These are phyloP conservation scores for Chaetops frenatus DNA, from an alignment of 2,113 vertebrate species.

Conservation along the genomic window DNA sequence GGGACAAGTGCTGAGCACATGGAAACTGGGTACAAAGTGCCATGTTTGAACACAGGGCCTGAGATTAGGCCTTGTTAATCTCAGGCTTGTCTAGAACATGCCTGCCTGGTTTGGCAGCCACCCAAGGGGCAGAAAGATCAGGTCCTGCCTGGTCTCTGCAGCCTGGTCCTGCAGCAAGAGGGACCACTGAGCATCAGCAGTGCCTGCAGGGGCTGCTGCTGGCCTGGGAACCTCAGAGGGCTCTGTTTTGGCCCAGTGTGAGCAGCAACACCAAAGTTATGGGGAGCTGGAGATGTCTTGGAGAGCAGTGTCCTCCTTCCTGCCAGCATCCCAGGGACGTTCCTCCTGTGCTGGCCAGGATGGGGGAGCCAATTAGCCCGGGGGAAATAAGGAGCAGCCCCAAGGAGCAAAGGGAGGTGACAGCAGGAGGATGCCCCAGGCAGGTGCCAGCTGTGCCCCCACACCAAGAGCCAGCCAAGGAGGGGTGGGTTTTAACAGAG, in stretches of 20 bases:
- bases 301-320: neutral
- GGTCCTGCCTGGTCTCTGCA: neutral
- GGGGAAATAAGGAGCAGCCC: neutral
- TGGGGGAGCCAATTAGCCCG: rapidly evolving
- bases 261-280: neutral
- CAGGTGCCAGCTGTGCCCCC: rapidly evolving
- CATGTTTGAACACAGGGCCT: neutral
- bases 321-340: neutral
- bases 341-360: neutral
- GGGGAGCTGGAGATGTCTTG: neutral
- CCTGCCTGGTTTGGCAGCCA: neutral
- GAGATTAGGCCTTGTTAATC: neutral
- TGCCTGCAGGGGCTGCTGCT: neutral
- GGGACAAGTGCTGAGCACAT: neutral
- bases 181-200: neutral
- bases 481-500: neutral
- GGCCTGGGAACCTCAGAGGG: too few relatives aligned
- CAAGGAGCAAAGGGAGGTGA: rapidly evolving
- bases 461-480: too few relatives aligned
- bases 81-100: neutral
- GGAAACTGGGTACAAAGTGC: neutral
- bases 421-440: neutral
- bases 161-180: neutral
- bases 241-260: rapidly evolving
- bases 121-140: neutral